A percentile compares a stretch with the other conserved stretches of the same genome.
Evolutionary conservation across 2,113 vertebrate species (phyloP).

Genomic region (Fulica atra): DNA sequence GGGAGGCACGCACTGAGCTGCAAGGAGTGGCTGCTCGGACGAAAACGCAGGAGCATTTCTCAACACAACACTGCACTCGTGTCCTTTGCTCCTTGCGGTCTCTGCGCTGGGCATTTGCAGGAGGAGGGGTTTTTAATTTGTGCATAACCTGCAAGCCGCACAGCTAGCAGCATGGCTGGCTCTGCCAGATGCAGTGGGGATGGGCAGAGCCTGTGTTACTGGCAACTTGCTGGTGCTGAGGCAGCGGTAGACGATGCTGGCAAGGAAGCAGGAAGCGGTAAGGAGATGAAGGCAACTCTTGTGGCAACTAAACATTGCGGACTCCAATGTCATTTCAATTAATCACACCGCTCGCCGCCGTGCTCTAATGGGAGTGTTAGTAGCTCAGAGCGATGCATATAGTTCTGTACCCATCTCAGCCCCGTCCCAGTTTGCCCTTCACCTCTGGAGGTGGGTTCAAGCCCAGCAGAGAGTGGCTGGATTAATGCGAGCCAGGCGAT

Average conservation of each 20-base stretch:
- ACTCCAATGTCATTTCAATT: background rate
- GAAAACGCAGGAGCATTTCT: background rate
- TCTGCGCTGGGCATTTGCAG: background rate
- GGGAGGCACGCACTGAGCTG: background rate
- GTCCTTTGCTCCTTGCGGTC: background rate
- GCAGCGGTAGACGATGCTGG: background rate
- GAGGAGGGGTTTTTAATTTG: background rate
- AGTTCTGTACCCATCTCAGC: no score
- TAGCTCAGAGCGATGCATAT: background rate
- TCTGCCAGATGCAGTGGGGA: background rate
- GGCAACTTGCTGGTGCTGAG: background rate
- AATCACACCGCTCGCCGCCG: background rate
- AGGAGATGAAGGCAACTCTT: background rate
- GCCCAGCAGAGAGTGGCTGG: no score
- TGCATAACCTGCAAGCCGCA: background rate
- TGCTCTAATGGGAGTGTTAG: background rate
- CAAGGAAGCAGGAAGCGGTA: background rate
- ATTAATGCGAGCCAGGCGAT: fast-evolving
- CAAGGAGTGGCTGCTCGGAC: background rate
- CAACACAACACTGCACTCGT: background rate
- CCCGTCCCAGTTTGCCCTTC: no score
- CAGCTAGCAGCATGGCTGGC: background rate
- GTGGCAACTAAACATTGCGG: background rate
- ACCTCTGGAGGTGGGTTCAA: background rate
- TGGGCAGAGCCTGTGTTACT: background rate